Evolutionary conservation across 2,113 vertebrate genomes (phyloP), one percentile per base, ranked within the genome.

Genomic region (Oreocharis arfaki): DNA sequence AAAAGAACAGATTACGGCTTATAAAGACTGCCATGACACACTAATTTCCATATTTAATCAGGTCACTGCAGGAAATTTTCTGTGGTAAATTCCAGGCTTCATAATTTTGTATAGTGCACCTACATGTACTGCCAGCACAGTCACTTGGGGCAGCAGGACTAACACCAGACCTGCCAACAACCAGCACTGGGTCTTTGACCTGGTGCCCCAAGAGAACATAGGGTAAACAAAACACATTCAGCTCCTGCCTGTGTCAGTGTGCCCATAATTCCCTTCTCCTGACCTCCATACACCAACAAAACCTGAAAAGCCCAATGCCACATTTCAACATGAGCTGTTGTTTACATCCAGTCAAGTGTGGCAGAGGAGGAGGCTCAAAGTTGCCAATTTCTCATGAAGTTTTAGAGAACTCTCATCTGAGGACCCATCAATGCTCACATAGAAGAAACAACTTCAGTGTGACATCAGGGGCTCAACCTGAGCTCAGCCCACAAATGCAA

Each of bases 31-130:
- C 24, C 61, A 69, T 44, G 41, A 82, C 77, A 93, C 53, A 49
- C n/a, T 81, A 46, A 65, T 90, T 86, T 87, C 61, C 64, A 32
- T 47, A 59, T 84, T 76, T 79, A 91, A 87, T 81, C 53, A 49
- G 2, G 4, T 41, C 44, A 86, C 52, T 52, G 60, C 13, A 59
- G 86, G 52, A 86, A 63, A 80, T 65, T 49, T 46, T 63, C 11
- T 0, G 1, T 6, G 12, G 28, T 70, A 83, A 86, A 67, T 42
- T 70, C 42, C 16, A 89, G 55, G 44, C 17, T 87, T 50, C 37
- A 13, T 55, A 10, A 57, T 49, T 82, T 46, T 69, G 39, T 46
- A 9, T 7, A 65, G 33, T 20, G 35, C 32, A 57, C 47, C 42
- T 32, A 44, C 0, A 5, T 20, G 32, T 9, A 19, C 3, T 30